Conservation (phyloP, 1,140 invertebrate species). For the Dinoponera quadriceps region DNA sequence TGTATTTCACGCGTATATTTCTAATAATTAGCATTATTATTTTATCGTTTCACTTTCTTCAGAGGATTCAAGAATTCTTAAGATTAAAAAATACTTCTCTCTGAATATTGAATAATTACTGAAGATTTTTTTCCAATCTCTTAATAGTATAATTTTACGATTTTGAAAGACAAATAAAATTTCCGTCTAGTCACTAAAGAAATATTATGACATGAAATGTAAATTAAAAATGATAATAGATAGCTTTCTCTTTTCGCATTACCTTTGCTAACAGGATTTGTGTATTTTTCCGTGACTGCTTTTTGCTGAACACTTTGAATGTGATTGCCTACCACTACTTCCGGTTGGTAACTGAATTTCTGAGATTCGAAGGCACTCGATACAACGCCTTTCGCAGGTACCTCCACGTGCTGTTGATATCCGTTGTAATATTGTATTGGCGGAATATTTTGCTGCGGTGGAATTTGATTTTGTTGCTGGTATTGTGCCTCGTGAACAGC, state of each 20-base stretch:
- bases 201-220: background rate
- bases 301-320: constrained; percentile 80
- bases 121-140: too few relatives aligned
- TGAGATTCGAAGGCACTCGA: constrained; percentile 70
- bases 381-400: constrained; percentile 51
- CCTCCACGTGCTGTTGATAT: constrained; percentile 67
- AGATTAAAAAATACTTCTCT: too few relatives aligned
- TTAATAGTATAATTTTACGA: too few relatives aligned
- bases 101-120: too few relatives aligned
- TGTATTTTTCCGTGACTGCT: constrained; percentile 72
- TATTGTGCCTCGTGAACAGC: constrained; percentile 43
- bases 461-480: constrained; percentile 56
- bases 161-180: too few relatives aligned
- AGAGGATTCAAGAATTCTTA: too few relatives aligned
- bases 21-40: constrained; percentile 1
- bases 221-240: constrained; percentile 7
- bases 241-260: background rate
- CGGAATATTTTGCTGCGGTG: constrained; percentile 58
- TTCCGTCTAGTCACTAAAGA: too few relatives aligned
- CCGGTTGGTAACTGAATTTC: constrained; percentile 75
- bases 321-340: constrained; percentile 79
- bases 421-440: constrained; percentile 67
- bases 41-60: background rate
- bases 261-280: constrained; percentile 74
- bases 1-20: background rate